Evolutionary conservation across 2,888 invertebrate genomes (phyloP).

Genomic region (Laspeyria flexula): DNA sequence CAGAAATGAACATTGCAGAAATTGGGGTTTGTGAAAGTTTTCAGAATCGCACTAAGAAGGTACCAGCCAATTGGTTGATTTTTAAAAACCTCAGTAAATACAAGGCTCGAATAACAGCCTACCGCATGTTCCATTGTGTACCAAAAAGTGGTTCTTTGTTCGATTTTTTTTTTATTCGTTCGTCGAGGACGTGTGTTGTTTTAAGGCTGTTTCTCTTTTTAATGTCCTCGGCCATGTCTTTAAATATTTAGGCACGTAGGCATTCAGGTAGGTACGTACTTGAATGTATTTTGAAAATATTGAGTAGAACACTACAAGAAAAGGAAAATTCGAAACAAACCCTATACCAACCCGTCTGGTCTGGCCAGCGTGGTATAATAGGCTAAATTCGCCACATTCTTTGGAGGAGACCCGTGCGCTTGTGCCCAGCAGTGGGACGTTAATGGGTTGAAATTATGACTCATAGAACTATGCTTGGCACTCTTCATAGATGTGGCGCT

Average conservation of each 20-base stretch:
- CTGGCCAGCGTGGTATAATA: too few relatives aligned
- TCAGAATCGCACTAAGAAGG: neutral
- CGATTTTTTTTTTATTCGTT: conserved; percentile 29
- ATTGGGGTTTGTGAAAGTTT: neutral
- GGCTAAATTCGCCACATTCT: too few relatives aligned
- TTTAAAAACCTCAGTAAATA: conserved; percentile 21
- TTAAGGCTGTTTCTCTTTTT: conserved; percentile 26
- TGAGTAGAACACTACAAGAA: too few relatives aligned
- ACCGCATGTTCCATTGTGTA: conserved; percentile 47
- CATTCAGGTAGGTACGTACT: neutral
- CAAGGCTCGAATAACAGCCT: conserved; percentile 27
- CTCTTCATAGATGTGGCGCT: neutral
- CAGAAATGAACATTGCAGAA: too few relatives aligned
- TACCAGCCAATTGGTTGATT: neutral
- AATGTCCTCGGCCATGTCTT: conserved; percentile 9
- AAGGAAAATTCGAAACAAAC: too few relatives aligned
- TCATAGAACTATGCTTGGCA: neutral
- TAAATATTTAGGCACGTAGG: neutral
- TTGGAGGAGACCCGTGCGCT: too few relatives aligned
- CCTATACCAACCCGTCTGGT: too few relatives aligned
- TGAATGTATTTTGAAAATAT: too few relatives aligned
- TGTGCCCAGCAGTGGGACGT: too few relatives aligned
- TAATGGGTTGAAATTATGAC: too few relatives aligned
- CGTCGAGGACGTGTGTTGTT: conserved; percentile 41
- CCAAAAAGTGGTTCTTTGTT: conserved; percentile 46